These are phyloP conservation scores for Bhutanitis thaidina DNA, from an alignment of 2,888 invertebrate species.

Conservation along the genomic window DNA sequence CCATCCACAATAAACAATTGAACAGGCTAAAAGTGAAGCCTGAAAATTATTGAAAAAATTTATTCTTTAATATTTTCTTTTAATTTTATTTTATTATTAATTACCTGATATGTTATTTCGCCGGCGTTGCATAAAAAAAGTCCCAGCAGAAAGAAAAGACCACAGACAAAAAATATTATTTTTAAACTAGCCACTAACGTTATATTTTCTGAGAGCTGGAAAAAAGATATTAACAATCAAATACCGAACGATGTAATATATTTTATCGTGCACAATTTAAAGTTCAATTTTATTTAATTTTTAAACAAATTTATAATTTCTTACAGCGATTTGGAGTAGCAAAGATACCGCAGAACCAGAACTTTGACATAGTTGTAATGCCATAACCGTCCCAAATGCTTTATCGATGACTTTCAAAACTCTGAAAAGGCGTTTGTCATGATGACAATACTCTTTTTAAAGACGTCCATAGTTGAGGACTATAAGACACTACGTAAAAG, in stretches of 20 bases:
- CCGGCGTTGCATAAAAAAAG: slow-evolving; percentile 68
- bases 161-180: slow-evolving; percentile 55
- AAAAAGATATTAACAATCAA: neutral
- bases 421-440: slow-evolving; percentile 32
- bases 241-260: too few species aligned
- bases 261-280: too few species aligned
- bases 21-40: slow-evolving; percentile 57
- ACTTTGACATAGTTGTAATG: slow-evolving; percentile 59
- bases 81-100: too few species aligned
- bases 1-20: slow-evolving; percentile 70
- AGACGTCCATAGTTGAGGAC: too few species aligned
- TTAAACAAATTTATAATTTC: too few species aligned
- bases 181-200: slow-evolving; percentile 51
- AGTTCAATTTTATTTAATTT: too few species aligned
- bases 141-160: slow-evolving; percentile 58
- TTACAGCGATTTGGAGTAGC: slow-evolving; percentile 46
- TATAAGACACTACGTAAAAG: too few species aligned
- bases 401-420: slow-evolving; percentile 56
- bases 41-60: slow-evolving; percentile 24
- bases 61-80: too few species aligned
- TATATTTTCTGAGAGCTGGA: slow-evolving; percentile 56
- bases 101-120: slow-evolving; percentile 68
- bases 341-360: slow-evolving; percentile 56
- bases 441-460: too few species aligned
- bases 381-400: slow-evolving; percentile 61